Evolutionary conservation across 2,888 invertebrate genomes (phyloP).

Genomic region (Polymixis flavicincta): DNA sequence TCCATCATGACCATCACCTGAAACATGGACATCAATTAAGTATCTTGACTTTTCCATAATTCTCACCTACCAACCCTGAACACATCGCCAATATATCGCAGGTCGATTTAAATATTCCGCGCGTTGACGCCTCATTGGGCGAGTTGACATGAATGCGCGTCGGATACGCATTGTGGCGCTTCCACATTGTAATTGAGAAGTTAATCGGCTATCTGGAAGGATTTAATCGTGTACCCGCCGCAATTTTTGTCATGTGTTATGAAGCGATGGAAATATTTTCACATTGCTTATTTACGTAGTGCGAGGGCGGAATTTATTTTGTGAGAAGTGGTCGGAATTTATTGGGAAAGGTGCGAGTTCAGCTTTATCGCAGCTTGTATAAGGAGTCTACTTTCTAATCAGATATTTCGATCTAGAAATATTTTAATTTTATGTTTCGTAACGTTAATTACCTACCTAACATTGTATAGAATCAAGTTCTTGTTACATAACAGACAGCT

Average conservation of each 20-base stretch:
- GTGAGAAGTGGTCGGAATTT: neutral
- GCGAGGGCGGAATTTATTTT: neutral
- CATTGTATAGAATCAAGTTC: too few species aligned
- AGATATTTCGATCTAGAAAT: too few species aligned
- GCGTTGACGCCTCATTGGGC: constrained; percentile 64
- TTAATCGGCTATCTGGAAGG: constrained; percentile 63
- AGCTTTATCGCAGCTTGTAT: neutral
- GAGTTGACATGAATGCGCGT: constrained; percentile 56
- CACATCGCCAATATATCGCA: constrained; percentile 43
- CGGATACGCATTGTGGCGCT: constrained; percentile 53
- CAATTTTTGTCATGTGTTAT: constrained; percentile 55
- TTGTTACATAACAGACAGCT: too few species aligned
- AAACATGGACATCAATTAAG: neutral
- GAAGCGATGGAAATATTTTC: constrained; percentile 27
- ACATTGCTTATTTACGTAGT: constrained; percentile 17
- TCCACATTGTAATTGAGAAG: constrained; percentile 64
- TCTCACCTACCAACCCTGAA: constrained; percentile 33
- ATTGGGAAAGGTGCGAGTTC: neutral
- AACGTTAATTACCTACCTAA: too few species aligned
- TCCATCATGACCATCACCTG: neutral
- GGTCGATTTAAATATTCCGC: constrained; percentile 64
- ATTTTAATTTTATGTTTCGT: too few species aligned
- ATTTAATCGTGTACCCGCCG: constrained; percentile 55
- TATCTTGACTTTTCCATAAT: neutral
- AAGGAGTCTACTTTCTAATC: neutral